A percentile compares a stretch with the other conserved stretches of the same genome.
Conservation (phyloP, 2,797 vertebrate species). For the Pangasius macronema region DNA sequence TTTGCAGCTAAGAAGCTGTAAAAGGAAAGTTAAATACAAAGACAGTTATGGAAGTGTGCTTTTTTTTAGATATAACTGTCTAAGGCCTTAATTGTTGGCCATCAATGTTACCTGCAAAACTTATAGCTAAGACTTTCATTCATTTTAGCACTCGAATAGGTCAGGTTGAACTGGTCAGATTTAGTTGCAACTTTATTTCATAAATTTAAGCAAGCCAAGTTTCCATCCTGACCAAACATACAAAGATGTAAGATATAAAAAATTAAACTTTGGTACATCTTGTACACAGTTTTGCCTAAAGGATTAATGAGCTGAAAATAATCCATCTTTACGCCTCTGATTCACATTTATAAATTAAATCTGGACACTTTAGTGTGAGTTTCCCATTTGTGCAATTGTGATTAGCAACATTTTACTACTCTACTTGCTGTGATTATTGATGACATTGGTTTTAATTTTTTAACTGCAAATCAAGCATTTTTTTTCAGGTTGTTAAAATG, state of each 20-base stretch:
- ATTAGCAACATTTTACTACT: not conserved
- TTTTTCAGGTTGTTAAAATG: constrained; percentile 1
- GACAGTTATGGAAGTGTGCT: not conserved
- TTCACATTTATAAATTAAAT: not conserved
- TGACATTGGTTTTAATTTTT: not conserved
- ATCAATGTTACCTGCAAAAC: not conserved
- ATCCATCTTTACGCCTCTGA: not conserved
- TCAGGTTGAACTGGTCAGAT: not conserved
- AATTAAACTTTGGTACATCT: not conserved
- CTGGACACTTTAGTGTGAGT: not conserved
- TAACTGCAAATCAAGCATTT: not conserved
- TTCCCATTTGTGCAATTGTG: not conserved
- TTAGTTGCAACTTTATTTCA: not conserved
- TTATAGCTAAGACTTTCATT: not conserved
- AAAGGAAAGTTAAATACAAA: not conserved
- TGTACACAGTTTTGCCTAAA: not conserved
- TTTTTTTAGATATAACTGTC: not conserved
- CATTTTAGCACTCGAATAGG: not conserved
- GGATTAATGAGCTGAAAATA: not conserved
- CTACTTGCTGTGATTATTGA: not conserved
- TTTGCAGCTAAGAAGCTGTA: not conserved
- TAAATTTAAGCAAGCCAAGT: not conserved
- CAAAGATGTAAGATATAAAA: not conserved
- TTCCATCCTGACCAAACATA: not conserved
- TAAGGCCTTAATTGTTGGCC: not conserved